A percentile compares a stretch with the other conserved stretches of the same genome.
Conservation (phyloP, 2,888 invertebrate genomes). For the Cerastoderma edule region DNA sequence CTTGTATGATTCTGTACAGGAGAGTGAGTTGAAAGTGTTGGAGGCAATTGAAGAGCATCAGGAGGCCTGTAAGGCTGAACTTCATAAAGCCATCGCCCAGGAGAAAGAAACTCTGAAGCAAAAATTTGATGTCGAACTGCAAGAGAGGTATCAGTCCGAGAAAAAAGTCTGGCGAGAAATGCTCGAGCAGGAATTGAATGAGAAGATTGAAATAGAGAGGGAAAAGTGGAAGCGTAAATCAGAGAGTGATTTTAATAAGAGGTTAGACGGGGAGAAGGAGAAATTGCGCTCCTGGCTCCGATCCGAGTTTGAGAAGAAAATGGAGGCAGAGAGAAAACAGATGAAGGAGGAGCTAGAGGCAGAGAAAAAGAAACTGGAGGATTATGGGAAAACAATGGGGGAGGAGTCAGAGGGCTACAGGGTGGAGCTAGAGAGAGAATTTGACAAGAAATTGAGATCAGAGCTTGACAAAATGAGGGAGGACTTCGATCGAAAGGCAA, state of each 20-base stretch:
- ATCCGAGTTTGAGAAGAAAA: constrained; percentile 40
- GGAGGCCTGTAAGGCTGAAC: constrained; percentile 47
- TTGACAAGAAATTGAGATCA: constrained; percentile 40
- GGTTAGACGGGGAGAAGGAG: constrained; percentile 52
- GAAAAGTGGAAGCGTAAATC: constrained; percentile 54
- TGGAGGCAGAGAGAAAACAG: constrained; percentile 45
- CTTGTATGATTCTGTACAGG: constrained; percentile 35
- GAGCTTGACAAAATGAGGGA: constrained; percentile 42
- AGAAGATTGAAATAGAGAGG: constrained; percentile 54
- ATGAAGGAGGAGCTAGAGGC: constrained; percentile 42
- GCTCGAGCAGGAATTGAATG: constrained; percentile 52
- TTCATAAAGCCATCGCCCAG: constrained; percentile 26
- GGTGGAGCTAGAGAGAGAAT: constrained; percentile 27
- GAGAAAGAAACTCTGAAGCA: constrained; percentile 44
- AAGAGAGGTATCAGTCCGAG: constrained; percentile 53
- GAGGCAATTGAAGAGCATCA: constrained; percentile 57
- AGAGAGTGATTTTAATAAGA: constrained; percentile 49
- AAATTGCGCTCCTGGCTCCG: constrained; percentile 37
- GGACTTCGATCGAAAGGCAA: constrained; percentile 48
- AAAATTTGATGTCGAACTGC: constrained; percentile 49
- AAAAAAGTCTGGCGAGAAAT: constrained; percentile 55
- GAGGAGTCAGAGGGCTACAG: constrained; percentile 21
- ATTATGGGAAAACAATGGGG: background rate
- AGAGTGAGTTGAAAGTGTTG: constrained; percentile 54
- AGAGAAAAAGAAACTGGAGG: constrained; percentile 1